phyloP scores from a whole-genome alignment of 2,888 invertebrate genomes.

The Tryphoninae sp. region DNA sequence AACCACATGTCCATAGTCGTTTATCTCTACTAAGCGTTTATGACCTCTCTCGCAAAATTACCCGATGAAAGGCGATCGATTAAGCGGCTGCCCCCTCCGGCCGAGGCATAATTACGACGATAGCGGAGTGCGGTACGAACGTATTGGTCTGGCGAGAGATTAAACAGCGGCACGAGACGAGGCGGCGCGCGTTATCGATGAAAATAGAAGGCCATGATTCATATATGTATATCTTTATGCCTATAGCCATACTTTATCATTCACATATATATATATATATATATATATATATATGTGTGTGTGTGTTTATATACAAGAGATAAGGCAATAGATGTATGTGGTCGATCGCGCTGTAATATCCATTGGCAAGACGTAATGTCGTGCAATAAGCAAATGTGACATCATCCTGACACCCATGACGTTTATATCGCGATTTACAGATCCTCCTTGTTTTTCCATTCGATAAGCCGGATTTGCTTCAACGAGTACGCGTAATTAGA shows the following conservation, averaged over 20 bases:
- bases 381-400: constrained; percentile 48
- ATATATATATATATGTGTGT: not conserved
- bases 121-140: constrained; percentile 18
- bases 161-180: constrained; percentile 43
- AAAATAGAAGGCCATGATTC: constrained; percentile 60
- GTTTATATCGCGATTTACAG: constrained; percentile 61
- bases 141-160: constrained; percentile 20
- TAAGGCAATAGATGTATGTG: not conserved
- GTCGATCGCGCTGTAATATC: constrained; percentile 50
- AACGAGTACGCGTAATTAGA: constrained; percentile 52
- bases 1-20: constrained; percentile 22
- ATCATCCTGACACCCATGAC: constrained; percentile 56
- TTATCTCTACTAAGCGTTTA: constrained; percentile 51
- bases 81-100: constrained; percentile 13
- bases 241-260: not conserved
- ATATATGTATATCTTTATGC: constrained; percentile 19
- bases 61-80: constrained; percentile 63
- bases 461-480: constrained; percentile 37
- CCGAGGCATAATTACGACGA: constrained; percentile 47
- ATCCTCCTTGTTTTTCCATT: constrained; percentile 52
- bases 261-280: constrained; percentile 1
- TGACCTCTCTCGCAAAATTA: constrained; percentile 47
- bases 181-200: constrained; percentile 55
- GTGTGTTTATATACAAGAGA: not conserved
- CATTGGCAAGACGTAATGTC: constrained; percentile 48